A percentile compares a stretch with the other conserved stretches of the same genome.
Conservation (phyloP, 2,888 invertebrate species). For the Cyaniris semiargus region DNA sequence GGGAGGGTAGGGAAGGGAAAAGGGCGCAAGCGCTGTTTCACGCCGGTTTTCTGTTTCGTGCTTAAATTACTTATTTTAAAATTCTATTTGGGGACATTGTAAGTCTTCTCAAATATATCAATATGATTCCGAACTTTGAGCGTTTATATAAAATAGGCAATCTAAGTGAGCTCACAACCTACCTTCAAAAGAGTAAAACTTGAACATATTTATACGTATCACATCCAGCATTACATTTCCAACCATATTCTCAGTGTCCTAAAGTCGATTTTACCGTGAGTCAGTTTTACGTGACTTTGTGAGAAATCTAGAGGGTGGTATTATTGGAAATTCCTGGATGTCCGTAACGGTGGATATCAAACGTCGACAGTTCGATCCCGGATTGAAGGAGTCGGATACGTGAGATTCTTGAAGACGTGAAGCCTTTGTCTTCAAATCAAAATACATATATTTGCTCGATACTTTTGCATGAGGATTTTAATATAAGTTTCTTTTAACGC, state of each 20-base stretch:
- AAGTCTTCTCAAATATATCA: not conserved
- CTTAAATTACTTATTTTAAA: not conserved
- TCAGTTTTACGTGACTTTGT: constrained; percentile 34
- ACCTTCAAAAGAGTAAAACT: constrained; percentile 65
- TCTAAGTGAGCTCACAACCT: constrained; percentile 59
- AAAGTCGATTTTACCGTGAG: constrained; percentile 38
- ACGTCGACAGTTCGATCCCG: constrained; percentile 64
- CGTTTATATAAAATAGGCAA: constrained; percentile 42
- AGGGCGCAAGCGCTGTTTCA: too few relatives aligned
- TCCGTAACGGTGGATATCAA: constrained; percentile 64
- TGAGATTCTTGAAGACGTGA: constrained; percentile 34
- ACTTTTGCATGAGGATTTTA: not conserved
- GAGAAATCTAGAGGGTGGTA: constrained; percentile 49
- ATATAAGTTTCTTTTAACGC: not conserved
- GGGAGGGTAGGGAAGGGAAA: too few relatives aligned
- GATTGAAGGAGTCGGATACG: constrained; percentile 63
- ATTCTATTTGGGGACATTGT: not conserved
- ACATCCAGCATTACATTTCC: constrained; percentile 40
- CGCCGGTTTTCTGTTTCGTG: too few relatives aligned
- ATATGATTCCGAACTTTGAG: constrained; percentile 52
- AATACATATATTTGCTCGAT: constrained; percentile 16
- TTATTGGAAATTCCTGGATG: constrained; percentile 78
- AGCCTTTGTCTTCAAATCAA: constrained; percentile 24
- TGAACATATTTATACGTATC: constrained; percentile 48
- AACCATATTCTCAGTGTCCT: constrained; percentile 41